Evolutionary conservation across 2,888 invertebrate genomes (phyloP), one percentile per base, ranked within the genome.

Genomic region (Ernsta delagoae): DNA sequence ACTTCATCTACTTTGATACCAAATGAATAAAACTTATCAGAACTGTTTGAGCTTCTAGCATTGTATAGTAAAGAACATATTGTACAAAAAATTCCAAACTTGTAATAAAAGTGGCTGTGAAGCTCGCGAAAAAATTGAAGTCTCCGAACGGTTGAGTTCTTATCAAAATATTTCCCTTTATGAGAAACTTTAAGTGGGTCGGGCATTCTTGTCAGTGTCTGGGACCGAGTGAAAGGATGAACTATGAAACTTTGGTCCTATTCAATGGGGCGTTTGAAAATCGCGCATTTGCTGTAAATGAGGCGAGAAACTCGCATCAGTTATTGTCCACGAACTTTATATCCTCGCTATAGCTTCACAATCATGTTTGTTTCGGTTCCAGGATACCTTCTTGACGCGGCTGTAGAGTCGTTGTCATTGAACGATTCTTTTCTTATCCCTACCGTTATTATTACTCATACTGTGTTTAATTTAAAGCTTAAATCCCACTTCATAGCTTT

Each of bases 311-410:
- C 59, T 63, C 76, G 83, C 87, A 90, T 91, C 89, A 86, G 86
- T 89, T 89, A 88, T 89, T 90, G 91, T 90, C 91, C 89, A 88
- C 24, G 3, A 24, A 24, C 24, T 24, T 24, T 24, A 24, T 24
- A 24, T 24, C 1, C 24, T 24, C 3, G 1, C 24, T 24, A 24
- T 24, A 24, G 24, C 24, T 24, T 24, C 24, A 24, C 24, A 24
- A 24, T 24, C 24, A 24, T 24, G 24, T 24, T 24, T 24, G 24
- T 24, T 24, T 24, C 24, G 24, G 3, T 24, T 24, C 3, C 24
- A 3, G 3, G 24, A 24, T 24, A 24, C 24, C 24, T 24, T 24
- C 24, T 24, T 24, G 24, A 24, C 24, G 24, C 24, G 24, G 24
- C 24, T 24, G 1, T 24, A 3, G 3, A 1, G 1, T 24, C 3